Evolutionary conservation across 2,113 vertebrate species (phyloP).

Genomic region (Actenoides lindsayi): DNA sequence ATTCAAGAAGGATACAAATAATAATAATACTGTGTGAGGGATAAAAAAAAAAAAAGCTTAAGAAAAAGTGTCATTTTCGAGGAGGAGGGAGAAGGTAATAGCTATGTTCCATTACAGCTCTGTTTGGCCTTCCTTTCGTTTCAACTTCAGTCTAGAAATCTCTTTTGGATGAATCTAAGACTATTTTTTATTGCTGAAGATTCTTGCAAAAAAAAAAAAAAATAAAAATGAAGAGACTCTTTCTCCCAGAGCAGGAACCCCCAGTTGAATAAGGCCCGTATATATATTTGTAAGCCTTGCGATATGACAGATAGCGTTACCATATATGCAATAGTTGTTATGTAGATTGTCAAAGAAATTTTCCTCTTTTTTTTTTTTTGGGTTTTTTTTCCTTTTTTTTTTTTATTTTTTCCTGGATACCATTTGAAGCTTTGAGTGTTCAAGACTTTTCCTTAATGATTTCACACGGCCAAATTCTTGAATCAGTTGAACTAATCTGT

Average conservation of each 20-base stretch:
- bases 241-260: conserved; percentile 75
- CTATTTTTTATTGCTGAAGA: conserved; percentile 83
- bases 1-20: conserved; percentile 79
- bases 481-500: conserved; percentile 93
- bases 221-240: conserved; percentile 68
- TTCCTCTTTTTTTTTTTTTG: background rate
- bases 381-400: no score
- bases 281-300: conserved; percentile 88
- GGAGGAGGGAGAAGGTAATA: conserved; percentile 67
- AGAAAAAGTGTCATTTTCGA: conserved; percentile 65
- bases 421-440: conserved; percentile 88
- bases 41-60: conserved; percentile 64
- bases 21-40: conserved; percentile 61
- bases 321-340: conserved; percentile 98
- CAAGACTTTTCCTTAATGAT: conserved; percentile 89
- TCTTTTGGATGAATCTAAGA: conserved; percentile 76
- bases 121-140: conserved; percentile 75
- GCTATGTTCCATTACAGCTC: conserved; percentile 65
- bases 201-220: conserved; percentile 71
- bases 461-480: conserved; percentile 87
- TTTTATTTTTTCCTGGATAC: conserved; percentile 83
- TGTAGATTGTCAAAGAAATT: conserved; percentile 84
- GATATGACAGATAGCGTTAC: conserved; percentile 88
- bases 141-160: conserved; percentile 74
- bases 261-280: conserved; percentile 82